phyloP scores from a whole-genome alignment of 2,888 invertebrate genomes.

The Tuta absoluta region DNA sequence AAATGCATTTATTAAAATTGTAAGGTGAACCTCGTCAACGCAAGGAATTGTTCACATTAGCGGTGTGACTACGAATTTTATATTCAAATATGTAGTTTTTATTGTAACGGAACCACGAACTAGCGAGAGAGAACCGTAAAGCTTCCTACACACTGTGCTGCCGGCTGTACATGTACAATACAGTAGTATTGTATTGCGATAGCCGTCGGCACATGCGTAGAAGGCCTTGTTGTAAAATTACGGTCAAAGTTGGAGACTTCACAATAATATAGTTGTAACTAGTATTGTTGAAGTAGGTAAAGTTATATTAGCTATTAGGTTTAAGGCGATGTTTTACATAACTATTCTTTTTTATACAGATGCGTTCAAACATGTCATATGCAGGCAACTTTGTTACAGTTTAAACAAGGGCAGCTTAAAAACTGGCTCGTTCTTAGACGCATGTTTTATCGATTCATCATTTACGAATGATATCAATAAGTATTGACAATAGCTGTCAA shows the following conservation, averaged over 20 bases:
- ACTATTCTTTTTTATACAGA: conserved; percentile 18
- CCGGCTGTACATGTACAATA: too few species aligned
- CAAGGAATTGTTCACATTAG: conserved; percentile 75
- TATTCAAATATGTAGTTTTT: conserved; percentile 49
- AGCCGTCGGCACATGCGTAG: conserved; percentile 24
- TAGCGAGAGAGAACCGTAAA: conserved; percentile 45
- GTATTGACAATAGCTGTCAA: conserved; percentile 23
- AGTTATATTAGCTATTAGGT: conserved; percentile 65
- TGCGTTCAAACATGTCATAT: conserved; percentile 1
- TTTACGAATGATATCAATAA: conserved; percentile 12
- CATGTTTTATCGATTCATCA: not conserved
- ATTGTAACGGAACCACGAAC: conserved; percentile 52
- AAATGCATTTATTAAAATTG: conserved; percentile 54
- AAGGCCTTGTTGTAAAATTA: conserved; percentile 41
- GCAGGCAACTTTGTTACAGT: not conserved
- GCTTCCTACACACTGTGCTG: too few species aligned
- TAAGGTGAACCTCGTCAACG: conserved; percentile 54
- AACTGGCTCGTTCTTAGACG: not conserved
- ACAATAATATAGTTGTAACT: conserved; percentile 53
- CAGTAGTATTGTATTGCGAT: too few species aligned
- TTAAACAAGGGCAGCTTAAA: conserved; percentile 15
- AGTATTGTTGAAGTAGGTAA: conserved; percentile 69
- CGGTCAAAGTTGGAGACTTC: conserved; percentile 60
- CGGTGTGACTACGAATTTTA: conserved; percentile 69
- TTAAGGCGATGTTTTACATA: conserved; percentile 43